Conservation (phyloP, 2,113 vertebrate genomes). For the Redunca redunca region DNA sequence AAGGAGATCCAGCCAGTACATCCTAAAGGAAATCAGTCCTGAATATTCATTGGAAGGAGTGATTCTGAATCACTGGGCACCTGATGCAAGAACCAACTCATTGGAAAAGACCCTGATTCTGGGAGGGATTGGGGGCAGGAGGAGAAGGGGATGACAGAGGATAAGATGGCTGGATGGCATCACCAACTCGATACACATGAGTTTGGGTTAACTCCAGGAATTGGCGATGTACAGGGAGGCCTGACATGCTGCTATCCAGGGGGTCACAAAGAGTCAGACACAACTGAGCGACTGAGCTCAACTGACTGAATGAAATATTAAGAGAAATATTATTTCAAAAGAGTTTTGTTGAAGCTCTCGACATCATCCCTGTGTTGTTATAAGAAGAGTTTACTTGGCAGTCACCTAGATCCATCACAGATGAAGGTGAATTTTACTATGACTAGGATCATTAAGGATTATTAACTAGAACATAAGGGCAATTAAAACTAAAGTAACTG, state of each 20-base stretch:
- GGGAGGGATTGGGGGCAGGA: background rate
- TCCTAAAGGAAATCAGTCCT: background rate
- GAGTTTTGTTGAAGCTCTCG: background rate
- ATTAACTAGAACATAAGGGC: background rate
- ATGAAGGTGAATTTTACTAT: background rate
- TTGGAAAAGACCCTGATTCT: background rate
- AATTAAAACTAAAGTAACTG: background rate
- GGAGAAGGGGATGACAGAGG: accelerated
- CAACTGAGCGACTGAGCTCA: accelerated
- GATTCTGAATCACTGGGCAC: background rate
- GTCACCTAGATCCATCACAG: background rate
- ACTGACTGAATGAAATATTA: background rate
- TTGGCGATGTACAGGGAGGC: background rate
- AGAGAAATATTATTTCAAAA: background rate
- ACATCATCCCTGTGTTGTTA: background rate
- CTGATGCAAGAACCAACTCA: background rate
- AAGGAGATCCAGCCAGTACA: background rate
- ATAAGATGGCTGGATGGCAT: background rate
- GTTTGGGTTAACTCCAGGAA: accelerated
- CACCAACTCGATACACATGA: accelerated
- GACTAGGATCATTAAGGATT: background rate
- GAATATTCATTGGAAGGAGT: background rate
- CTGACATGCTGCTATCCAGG: accelerated
- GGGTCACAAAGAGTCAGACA: background rate
- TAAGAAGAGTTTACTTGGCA: background rate